A percentile compares a stretch with the other conserved stretches of the same genome.
Conservation (phyloP, 2,797 vertebrate genomes). For the Argya squamiceps region DNA sequence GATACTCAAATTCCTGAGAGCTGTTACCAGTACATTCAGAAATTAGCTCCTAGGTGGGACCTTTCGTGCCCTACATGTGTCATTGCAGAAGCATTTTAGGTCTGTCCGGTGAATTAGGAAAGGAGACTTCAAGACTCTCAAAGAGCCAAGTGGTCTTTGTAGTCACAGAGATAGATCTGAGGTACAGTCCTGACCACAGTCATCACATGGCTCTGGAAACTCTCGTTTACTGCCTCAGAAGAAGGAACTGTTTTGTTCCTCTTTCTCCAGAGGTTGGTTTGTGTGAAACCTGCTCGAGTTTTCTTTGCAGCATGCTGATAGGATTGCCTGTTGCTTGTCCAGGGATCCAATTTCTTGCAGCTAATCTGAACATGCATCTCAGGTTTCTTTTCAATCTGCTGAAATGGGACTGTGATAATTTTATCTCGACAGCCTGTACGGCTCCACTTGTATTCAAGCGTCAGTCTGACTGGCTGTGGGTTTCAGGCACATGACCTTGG, state of each 20-base stretch:
- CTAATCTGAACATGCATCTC: constrained; percentile 27
- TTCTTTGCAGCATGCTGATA: not conserved
- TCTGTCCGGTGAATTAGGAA: not conserved
- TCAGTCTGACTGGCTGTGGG: constrained; percentile 8
- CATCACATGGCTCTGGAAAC: not conserved
- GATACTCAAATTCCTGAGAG: not conserved
- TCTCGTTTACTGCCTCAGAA: not conserved
- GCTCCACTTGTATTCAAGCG: not conserved
- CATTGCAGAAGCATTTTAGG: not conserved
- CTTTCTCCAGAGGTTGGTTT: not conserved
- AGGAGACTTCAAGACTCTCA: not conserved
- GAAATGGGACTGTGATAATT: constrained; percentile 31
- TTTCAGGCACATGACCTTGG: constrained; percentile 23
- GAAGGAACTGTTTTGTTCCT: not conserved
- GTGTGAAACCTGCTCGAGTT: not conserved
- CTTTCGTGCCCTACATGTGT: accelerated
- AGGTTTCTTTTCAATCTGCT: constrained; percentile 48
- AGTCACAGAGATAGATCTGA: not conserved
- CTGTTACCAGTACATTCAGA: not conserved
- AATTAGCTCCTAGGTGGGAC: not conserved
- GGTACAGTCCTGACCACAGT: accelerated
- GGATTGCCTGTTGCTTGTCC: not conserved
- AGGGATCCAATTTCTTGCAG: constrained; percentile 27
- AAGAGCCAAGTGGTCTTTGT: not conserved
- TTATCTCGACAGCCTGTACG: not conserved